A percentile compares a stretch with the other conserved stretches of the same genome.
Conservation (phyloP, 2,888 invertebrate species). For the Eucera pruinosa region DNA sequence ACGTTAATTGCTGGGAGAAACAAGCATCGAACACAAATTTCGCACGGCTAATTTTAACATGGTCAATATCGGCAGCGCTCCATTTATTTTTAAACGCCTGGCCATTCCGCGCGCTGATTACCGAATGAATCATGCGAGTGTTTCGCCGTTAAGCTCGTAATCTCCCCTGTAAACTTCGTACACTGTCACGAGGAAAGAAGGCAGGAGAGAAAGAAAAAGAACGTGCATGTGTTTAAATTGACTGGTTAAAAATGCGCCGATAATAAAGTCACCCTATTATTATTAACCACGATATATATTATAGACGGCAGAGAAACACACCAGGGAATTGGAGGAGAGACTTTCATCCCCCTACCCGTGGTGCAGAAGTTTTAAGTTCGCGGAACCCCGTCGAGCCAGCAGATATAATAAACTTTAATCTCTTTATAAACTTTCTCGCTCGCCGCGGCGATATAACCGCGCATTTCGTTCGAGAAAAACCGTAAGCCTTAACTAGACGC, state of each 20-base stretch:
- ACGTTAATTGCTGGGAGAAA: constrained; percentile 7
- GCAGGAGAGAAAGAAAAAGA: background rate
- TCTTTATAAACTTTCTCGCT: constrained; percentile 65
- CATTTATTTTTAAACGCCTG: constrained; percentile 28
- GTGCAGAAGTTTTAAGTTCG: constrained; percentile 51
- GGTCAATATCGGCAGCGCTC: constrained; percentile 5
- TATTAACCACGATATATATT: constrained; percentile 50
- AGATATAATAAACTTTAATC: constrained; percentile 67
- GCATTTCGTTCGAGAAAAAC: constrained; percentile 42
- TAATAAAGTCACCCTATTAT: constrained; percentile 62
- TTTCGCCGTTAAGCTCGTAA: constrained; percentile 18
- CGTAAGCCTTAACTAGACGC: constrained; percentile 44
- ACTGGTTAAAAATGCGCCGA: constrained; percentile 60
- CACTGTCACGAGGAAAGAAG: background rate
- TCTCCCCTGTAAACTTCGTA: constrained; percentile 8
- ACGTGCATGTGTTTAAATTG: constrained; percentile 35
- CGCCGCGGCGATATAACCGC: background rate
- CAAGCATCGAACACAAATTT: constrained; percentile 14
- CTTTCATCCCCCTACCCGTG: no score
- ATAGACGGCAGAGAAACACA: background rate
- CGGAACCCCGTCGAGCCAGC: constrained; percentile 25
- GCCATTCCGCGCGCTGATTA: constrained; percentile 8
- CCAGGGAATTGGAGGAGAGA: constrained; percentile 3
- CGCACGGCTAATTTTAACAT: constrained; percentile 22
- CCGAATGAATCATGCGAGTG: constrained; percentile 23